A percentile compares a stretch with the other conserved stretches of the same genome.
Evolutionary conservation across 2,888 invertebrate genomes (phyloP).

Genomic region (Drosophila paranaensis): DNA sequence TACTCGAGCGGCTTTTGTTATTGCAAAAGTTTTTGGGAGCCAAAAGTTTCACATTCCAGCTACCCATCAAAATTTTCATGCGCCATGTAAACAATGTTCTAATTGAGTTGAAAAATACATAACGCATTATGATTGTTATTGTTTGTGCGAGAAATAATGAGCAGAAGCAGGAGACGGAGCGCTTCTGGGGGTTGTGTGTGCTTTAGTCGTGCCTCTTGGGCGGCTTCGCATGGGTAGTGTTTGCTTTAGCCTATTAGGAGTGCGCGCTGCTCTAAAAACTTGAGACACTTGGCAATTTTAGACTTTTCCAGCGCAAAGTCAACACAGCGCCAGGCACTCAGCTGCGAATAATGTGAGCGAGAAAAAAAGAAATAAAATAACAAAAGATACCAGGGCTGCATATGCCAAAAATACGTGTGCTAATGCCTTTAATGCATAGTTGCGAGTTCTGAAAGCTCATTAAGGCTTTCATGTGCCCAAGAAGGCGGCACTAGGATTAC

Average conservation of each 20-base stretch:
- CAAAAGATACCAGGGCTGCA: slow-evolving; percentile 29
- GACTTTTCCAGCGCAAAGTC: slow-evolving; percentile 44
- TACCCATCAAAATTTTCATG: slow-evolving; percentile 63
- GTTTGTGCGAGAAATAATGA: slow-evolving; percentile 71
- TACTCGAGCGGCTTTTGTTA: slow-evolving; percentile 47
- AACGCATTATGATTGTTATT: slow-evolving; percentile 74
- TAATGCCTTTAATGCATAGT: slow-evolving; percentile 8
- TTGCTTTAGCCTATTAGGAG: slow-evolving; percentile 60
- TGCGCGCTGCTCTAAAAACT: slow-evolving; percentile 47
- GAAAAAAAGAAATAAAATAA: neutral
- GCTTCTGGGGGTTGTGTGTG: neutral
- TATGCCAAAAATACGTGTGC: slow-evolving; percentile 1
- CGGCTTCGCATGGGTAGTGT: slow-evolving; percentile 38
- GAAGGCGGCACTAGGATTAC: neutral
- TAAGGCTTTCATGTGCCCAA: neutral
- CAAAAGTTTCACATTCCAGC: slow-evolving; percentile 45
- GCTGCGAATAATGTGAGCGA: neutral
- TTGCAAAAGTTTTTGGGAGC: slow-evolving; percentile 50
- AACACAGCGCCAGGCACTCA: slow-evolving; percentile 44
- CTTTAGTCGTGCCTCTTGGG: neutral
- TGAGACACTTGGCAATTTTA: slow-evolving; percentile 58
- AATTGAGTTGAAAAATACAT: slow-evolving; percentile 80
- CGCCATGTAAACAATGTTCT: slow-evolving; percentile 75
- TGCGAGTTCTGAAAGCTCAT: slow-evolving; percentile 1
- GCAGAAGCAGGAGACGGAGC: slow-evolving; percentile 1